A percentile compares a stretch with the other conserved stretches of the same genome.
Evolutionary conservation across 64 coral and sea anemone genomes (phyloP).

Genomic region (Montipora sp.): DNA sequence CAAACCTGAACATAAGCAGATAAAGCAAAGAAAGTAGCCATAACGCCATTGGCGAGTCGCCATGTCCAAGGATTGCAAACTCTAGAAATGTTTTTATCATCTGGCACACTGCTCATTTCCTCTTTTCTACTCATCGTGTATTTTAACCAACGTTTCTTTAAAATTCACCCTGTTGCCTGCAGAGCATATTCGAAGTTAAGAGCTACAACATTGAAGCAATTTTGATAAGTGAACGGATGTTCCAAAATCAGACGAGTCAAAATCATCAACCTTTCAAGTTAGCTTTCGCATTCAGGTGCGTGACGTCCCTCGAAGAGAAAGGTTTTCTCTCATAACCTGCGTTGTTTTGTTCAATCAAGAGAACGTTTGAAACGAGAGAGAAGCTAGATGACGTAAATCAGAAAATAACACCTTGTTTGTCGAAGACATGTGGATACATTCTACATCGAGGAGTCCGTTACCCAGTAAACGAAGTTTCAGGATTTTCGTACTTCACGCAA

Average conservation of each 20-base stretch:
- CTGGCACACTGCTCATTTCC: constrained; percentile 20
- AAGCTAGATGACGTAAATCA: not conserved
- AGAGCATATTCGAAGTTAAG: too few relatives aligned
- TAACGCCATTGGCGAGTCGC: constrained; percentile 59
- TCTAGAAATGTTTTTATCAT: not conserved
- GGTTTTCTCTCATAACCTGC: too few relatives aligned
- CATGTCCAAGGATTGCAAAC: constrained; percentile 51
- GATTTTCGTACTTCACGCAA: too few relatives aligned
- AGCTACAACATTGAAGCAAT: not conserved
- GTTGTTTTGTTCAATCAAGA: not conserved
- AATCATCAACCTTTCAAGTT: too few relatives aligned
- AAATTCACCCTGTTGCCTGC: too few relatives aligned
- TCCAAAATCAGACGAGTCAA: too few relatives aligned
- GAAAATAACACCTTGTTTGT: not conserved
- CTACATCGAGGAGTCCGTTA: not conserved
- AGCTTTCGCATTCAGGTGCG: too few relatives aligned
- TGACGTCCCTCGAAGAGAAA: too few relatives aligned
- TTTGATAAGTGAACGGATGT: not conserved
- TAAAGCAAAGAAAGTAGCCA: constrained; percentile 62
- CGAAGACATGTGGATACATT: not conserved
- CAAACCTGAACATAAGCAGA: constrained; percentile 71
- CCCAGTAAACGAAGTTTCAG: not conserved
- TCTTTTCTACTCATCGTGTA: not conserved
- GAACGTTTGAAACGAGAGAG: not conserved
- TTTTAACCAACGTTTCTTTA: too few relatives aligned